These are phyloP conservation scores for Cepaea hortensis DNA, from an alignment of 2,888 invertebrate species.

Conservation along the genomic window DNA sequence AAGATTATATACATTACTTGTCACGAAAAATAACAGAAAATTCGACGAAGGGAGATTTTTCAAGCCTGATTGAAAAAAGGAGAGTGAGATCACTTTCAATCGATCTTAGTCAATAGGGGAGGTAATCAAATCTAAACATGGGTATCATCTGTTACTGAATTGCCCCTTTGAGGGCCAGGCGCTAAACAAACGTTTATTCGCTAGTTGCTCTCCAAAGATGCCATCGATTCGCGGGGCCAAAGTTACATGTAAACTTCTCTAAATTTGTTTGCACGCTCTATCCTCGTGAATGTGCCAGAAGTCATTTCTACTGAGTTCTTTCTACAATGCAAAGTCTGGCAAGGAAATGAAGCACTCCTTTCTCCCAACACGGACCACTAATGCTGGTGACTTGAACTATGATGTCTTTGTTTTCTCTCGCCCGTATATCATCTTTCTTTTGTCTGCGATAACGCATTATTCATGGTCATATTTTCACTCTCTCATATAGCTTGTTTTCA, in stretches of 20 bases:
- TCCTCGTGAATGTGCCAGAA: conserved; percentile 6
- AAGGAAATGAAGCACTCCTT: conserved; percentile 8
- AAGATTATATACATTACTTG: conserved; percentile 42
- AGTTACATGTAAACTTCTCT: conserved; percentile 30
- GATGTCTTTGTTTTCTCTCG: too few species aligned
- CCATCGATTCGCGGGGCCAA: conserved; percentile 31
- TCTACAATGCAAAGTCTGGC: neutral
- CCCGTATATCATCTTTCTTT: too few species aligned
- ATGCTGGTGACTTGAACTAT: too few species aligned
- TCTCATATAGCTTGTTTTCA: too few species aligned
- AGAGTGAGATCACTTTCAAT: conserved; percentile 37
- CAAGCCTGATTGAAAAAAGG: conserved; percentile 35
- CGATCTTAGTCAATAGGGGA: conserved; percentile 40
- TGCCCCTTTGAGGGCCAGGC: conserved; percentile 32
- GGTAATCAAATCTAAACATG: conserved; percentile 46
- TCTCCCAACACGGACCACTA: neutral
- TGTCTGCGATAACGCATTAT: too few species aligned
- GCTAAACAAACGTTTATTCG: conserved; percentile 38
- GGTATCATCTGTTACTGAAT: conserved; percentile 43
- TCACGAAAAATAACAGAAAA: conserved; percentile 46
- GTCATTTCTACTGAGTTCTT: conserved; percentile 22
- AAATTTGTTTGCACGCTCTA: conserved; percentile 28
- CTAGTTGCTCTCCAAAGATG: conserved; percentile 25
- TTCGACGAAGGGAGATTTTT: conserved; percentile 22
- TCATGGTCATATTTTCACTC: too few species aligned